These are phyloP conservation scores for Ptychadena robeensis DNA, from an alignment of 2,797 vertebrate species.

Conservation along the genomic window DNA sequence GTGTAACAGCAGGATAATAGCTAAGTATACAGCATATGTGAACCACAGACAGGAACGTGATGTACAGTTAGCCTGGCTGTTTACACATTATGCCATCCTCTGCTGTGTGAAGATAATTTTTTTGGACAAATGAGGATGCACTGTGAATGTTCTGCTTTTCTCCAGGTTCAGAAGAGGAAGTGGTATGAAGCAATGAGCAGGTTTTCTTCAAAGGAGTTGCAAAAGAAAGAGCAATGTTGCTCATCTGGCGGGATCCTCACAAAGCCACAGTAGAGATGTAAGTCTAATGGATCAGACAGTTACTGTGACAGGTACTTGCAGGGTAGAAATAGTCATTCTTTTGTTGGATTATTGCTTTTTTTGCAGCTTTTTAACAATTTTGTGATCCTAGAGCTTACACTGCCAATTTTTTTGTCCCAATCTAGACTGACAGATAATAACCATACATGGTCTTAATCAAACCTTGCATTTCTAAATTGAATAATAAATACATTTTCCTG, in stretches of 20 bases:
- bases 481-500: no score
- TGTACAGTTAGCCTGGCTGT: neutral
- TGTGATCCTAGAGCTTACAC: no score
- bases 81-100: neutral
- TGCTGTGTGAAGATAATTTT: constrained; percentile 20
- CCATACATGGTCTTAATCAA: neutral
- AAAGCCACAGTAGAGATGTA: neutral
- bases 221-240: constrained; percentile 19
- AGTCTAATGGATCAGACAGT: neutral
- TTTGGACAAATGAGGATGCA: constrained; percentile 15
- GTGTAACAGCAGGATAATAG: neutral
- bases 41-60: neutral
- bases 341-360: neutral
- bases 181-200: constrained; percentile 45
- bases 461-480: no score
- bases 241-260: constrained; percentile 15
- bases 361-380: neutral
- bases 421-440: neutral
- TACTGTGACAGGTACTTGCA: neutral
- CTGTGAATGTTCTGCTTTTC: constrained; percentile 45
- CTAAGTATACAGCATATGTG: neutral
- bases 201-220: constrained; percentile 38
- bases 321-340: neutral
- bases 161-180: constrained; percentile 52
- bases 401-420: no score